Base-by-base conservation (phyloP, 2,797 vertebrate genomes). In the Myotis vivesi region DNA sequence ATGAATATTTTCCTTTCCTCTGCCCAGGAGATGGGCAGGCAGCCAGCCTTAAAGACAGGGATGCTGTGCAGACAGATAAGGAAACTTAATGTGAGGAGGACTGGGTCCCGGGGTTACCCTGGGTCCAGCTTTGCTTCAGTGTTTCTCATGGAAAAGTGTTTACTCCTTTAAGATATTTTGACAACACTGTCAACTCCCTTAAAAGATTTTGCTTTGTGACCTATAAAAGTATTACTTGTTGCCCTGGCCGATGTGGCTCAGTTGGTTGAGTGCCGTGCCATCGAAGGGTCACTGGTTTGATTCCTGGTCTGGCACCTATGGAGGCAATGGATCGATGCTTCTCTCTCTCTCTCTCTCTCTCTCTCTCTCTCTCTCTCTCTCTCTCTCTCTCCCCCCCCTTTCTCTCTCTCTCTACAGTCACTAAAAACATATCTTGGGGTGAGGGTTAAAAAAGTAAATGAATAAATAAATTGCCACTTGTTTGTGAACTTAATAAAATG, bases 1-100 rank as follows among this genome's bases (percentile, higher is more conserved):
- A 38, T 81, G 97, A 82, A 68, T 96, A 85, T 96, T 97, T 97
- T 95, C 72, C 87, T 97, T 96, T 91, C n/a, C 51, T 87, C 23
- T 7, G 80, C 81, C 84, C 49, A 69, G 83, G 64, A 94, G 87
- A 76, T 97, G 96, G 96, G 96, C 95, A 89, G 76, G 20, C 80
- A 84, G 95, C 96, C 92, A 94, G 81, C 19, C 53, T 76, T 4
- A 53, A 53, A 93, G 80, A 69, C 76, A 85, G 72, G 66, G 93
- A 84, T 85, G 89, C 72, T 46, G 44, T 46, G 17, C 38, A 68
- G 89, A 69, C 93, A 92, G 94, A 94, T 93, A 84, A 92, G 89
- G 75, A 86, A 68, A 23, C 75, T 87, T 59, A 10, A 80, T 41
- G 17, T 83, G 49, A 59, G 75, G 25, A 41, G 69, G 66, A 44